Base-by-base conservation (phyloP, 2,888 invertebrate species). In the Eupeodes luniger region DNA sequence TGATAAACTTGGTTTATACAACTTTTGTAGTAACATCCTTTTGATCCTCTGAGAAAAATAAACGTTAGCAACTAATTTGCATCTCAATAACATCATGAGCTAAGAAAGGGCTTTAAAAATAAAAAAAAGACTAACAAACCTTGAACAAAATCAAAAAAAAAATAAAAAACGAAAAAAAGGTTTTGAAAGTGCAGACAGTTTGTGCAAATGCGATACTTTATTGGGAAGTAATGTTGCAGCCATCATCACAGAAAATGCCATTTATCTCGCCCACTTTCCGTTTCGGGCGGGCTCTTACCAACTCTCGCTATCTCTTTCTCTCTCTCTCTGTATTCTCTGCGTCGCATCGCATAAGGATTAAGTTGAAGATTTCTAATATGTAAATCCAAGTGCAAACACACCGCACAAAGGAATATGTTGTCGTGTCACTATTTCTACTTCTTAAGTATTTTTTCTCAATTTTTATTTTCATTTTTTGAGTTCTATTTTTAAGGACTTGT, bases 191-290 rank as follows among this genome's bases (percentile, higher is more conserved):
- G 77, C 72, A 61, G 70, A 67, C 66, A 64, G 72, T 55, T 75
- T 59, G 55, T 55, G 47, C 72, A 44, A 72, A 57, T 72, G 59
- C 64, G 69, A 55, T 74, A 78, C 85, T 81, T 14, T 27, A 86
- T 86, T 82, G 86, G 75, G 27, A 79, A 75, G 82, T 82, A 86
- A 72, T 82, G 75, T 75, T 82, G 78, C 78, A 86, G 55, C 75
- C 78, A 67, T 82, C 72, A 67, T 82, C 72, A 67, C 40, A 66
- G 72, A 81, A 77, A 85, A 78, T 82, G 75, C 75, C 69, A 79
- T 78, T 82, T 82, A 79, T 75, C 64, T 57, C 64, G 81, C 76
- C 85, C 66, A 62, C 78, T 78, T 74, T 85, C 69, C 49, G 27
- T 62, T 85, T 61, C 51, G 36, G 77, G 51, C 51, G 36, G 77